Evolutionary conservation across 2,113 vertebrate genomes (phyloP), one percentile per base, ranked within the genome.

Genomic region (Clinocottus analis): DNA sequence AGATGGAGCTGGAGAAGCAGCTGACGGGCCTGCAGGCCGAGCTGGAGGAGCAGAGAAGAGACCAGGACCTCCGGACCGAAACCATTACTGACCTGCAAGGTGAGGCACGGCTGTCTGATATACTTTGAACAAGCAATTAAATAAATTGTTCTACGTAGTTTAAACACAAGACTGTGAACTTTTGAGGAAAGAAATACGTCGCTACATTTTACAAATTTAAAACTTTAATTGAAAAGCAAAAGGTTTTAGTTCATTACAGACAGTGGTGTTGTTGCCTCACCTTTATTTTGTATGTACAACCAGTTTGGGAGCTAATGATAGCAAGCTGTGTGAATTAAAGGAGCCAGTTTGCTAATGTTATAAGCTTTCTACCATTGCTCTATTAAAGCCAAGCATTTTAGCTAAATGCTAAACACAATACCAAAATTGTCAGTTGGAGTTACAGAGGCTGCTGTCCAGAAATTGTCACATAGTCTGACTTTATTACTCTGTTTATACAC

Each of bases 1-100:
- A 95, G 80, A 93, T 96, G 88, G 95, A 96, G 87, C 92, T 97
- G 85, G 97, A 99, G 90, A 98, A 97, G 91, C 96, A 97, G 53
- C 96, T 96, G 69, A 94, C 95, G 80, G 96, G 93, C 82, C 93
- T 98, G 79, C 97, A 97, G 87, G 95, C 95, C 8, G 95, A 96
- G 82, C 94, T 99, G 80, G 97, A 99, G 90, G 94, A 95, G 59
- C 97, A 99, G 95, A 96, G 90, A 66, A 95, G 96, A 76, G 96
- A 97, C 73, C 89, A 92, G 51, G 95, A 88, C 87, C 94, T 96
- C 51, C 94, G 95, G 81, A 95, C 95, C 4, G 96, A 98, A 90
- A 95, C 96, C 33, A 97, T 98, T 83, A 92, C 86, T 51, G 97
- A 99, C 82, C 94, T 99, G 83, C 97, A 99, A 94, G 97, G 98